Base-by-base conservation (phyloP, 2,113 vertebrate genomes). In the Progne subis region DNA sequence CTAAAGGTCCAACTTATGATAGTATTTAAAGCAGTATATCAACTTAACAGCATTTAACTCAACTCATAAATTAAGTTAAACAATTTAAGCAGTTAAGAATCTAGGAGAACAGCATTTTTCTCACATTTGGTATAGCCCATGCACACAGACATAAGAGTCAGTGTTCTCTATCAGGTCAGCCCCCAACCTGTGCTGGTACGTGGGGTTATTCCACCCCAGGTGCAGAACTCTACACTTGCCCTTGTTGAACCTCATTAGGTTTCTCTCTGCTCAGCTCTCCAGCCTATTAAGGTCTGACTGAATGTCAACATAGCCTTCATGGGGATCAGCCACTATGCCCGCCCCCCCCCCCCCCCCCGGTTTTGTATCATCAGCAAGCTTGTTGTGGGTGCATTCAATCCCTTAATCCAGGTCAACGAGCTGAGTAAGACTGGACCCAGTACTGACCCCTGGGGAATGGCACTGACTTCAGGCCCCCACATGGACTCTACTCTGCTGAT, bases 301-400 rank as follows among this genome's bases (percentile, higher is more conserved):
- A 56, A 61, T 23, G 14, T 13, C 18, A 46, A 15, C 41, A 56
- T 57, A 79, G 25, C 20, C 34, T 63, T 34, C 17, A 15, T 14
- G 31, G 17, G 17, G 10, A 41, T 41, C 49, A 56, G 56, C 6
- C 11, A 18, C 16, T 71, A 37, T 8, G 8, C 8, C 37, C 37
- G 8, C 7, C 8, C 37, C 37, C 37, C 37, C 37, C 8, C 18
- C 8, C 37, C 5, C 23, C 7, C 37, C 5, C 26, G 32, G 18
- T 32, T 65, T 28, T 19, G 12, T 39, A 28, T 37, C 26, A n/a
- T 53, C 75, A 21, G 20, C 25, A 86, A 53, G 39, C 29, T 29
- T 31, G n/a, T 20, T 53, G 25, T 1, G 1, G 25, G 7, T 39
- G 9, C 16, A n/a, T 61, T 55, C 1, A 1, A 4, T 18, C 11